These are phyloP conservation scores for Eptatretus atami DNA, from an alignment of 2,797 vertebrate genomes.

Conservation along the genomic window DNA sequence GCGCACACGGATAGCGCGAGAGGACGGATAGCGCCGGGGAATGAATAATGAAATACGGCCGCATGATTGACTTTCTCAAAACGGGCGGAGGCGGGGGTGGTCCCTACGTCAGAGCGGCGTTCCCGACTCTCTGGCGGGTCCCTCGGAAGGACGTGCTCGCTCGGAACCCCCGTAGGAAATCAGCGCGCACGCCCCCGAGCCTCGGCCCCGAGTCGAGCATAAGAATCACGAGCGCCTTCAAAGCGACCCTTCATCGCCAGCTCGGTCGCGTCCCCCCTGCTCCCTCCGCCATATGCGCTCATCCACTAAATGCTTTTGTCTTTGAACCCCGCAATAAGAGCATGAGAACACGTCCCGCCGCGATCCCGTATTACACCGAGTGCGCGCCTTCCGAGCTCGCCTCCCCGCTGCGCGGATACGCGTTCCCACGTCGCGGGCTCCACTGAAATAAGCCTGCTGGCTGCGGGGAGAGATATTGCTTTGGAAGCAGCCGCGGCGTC, in stretches of 20 bases:
- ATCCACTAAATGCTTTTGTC: slow-evolving; percentile 1
- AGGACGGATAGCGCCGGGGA: slow-evolving; percentile 20
- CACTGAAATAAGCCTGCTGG: too few relatives aligned
- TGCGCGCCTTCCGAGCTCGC: too few relatives aligned
- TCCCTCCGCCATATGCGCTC: not conserved
- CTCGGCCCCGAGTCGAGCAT: not conserved
- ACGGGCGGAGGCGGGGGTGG: not conserved
- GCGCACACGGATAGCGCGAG: too few relatives aligned
- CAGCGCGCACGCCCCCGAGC: not conserved
- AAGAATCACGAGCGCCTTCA: not conserved
- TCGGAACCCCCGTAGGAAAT: not conserved
- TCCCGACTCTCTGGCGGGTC: not conserved
- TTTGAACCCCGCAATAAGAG: not conserved
- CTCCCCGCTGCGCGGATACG: too few relatives aligned
- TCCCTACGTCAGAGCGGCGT: not conserved
- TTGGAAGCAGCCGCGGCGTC: too few relatives aligned
- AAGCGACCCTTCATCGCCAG: not conserved
- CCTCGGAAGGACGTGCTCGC: not conserved
- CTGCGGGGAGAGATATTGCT: too few relatives aligned
- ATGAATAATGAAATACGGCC: slow-evolving; percentile 82
- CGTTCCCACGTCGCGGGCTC: too few relatives aligned
- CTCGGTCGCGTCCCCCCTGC: not conserved
- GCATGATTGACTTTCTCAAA: slow-evolving; percentile 62
- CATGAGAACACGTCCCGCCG: too few relatives aligned
- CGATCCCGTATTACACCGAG: too few relatives aligned